These are phyloP conservation scores for Clarias platycephalus DNA, from an alignment of 2,797 vertebrate species.

Conservation along the genomic window DNA sequence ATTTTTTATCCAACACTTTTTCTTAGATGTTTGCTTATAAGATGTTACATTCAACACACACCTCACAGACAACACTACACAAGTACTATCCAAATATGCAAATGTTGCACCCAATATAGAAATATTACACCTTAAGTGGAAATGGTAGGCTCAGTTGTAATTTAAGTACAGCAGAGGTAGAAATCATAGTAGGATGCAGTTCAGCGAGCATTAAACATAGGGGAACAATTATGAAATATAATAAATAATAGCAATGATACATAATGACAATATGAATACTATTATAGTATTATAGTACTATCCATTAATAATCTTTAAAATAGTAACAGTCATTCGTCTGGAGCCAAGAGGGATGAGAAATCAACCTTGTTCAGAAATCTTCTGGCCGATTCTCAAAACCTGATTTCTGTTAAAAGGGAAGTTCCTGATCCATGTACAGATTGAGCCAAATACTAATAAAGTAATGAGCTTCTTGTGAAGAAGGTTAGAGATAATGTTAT, in stretches of 20 bases:
- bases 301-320: background rate
- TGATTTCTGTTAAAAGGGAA: background rate
- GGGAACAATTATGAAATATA: background rate
- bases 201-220: background rate
- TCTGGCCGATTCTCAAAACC: background rate
- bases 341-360: background rate
- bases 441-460: background rate
- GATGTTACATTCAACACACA: too few relatives aligned
- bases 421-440: background rate
- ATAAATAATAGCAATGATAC: background rate
- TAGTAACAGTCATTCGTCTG: background rate
- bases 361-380: background rate
- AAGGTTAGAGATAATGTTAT: too few relatives aligned
- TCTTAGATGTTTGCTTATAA: too few relatives aligned
- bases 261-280: background rate
- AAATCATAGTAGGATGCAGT: background rate
- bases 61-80: background rate
- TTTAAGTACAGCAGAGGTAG: background rate
- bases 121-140: too few relatives aligned
- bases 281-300: too few relatives aligned
- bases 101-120: background rate
- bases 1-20: too few relatives aligned
- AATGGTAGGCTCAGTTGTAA: background rate
- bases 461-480: too few relatives aligned
- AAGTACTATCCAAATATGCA: background rate